A percentile compares a stretch with the other conserved stretches of the same genome.
Evolutionary conservation across 2,797 vertebrate species (phyloP).

Genomic region (Dicrostonyx torquatus): DNA sequence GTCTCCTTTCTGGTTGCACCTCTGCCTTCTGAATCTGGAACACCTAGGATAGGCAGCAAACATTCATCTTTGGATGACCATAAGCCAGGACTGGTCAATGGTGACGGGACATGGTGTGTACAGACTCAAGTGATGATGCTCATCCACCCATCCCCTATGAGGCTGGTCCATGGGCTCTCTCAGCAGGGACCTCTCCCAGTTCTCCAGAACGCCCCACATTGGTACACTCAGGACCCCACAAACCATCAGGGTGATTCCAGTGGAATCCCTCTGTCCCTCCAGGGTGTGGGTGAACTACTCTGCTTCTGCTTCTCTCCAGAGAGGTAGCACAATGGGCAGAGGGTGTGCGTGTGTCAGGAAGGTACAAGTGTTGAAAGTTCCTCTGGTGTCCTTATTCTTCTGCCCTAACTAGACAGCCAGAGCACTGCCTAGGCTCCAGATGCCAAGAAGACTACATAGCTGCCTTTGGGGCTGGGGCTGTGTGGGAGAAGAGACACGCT

Average conservation of each 20-base stretch:
- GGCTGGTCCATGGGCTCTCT: background rate
- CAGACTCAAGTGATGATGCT: fast-evolving
- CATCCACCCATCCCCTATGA: background rate
- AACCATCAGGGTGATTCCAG: background rate
- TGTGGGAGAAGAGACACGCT: fast-evolving
- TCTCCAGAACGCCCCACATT: fast-evolving
- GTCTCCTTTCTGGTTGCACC: no score
- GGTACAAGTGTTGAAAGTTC: background rate
- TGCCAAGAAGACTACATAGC: background rate
- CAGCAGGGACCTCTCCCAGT: background rate
- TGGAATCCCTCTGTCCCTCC: background rate
- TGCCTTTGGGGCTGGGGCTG: background rate
- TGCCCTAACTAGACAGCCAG: background rate
- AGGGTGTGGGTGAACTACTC: background rate
- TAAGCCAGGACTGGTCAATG: background rate
- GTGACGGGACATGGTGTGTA: background rate
- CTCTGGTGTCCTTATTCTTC: background rate
- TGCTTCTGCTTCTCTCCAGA: background rate
- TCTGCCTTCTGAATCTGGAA: background rate
- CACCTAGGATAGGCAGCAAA: background rate
- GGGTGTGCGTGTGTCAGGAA: background rate
- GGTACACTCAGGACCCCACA: background rate
- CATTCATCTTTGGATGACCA: background rate
- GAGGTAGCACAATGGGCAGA: fast-evolving
- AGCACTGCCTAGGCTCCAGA: background rate